These are phyloP conservation scores for Pelecanoides urinatrix DNA, from an alignment of 2,113 vertebrate genomes.

Conservation along the genomic window DNA sequence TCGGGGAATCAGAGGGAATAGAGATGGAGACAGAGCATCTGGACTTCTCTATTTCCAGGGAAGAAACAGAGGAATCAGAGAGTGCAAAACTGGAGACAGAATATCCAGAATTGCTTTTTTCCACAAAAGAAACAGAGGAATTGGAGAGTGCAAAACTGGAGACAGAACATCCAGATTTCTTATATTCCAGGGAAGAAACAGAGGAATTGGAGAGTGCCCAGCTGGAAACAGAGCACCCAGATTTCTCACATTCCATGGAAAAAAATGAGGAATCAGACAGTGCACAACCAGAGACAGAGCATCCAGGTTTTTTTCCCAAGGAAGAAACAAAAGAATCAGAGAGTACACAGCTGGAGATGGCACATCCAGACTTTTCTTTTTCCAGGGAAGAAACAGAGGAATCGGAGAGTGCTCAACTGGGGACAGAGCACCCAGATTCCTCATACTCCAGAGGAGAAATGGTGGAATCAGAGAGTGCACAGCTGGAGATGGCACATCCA, in stretches of 20 bases:
- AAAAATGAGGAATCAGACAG: background rate
- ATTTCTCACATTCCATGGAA: background rate
- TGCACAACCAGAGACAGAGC: background rate
- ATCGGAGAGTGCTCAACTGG: background rate
- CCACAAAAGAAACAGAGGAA: background rate
- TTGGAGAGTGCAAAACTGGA: background rate
- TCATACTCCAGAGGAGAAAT: background rate
- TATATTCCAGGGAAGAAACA: background rate
- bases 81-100: background rate
- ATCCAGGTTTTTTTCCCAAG: background rate
- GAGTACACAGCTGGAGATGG: background rate
- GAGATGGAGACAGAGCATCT: background rate
- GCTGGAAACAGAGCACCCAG: background rate
- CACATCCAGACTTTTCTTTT: background rate
- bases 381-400: background rate
- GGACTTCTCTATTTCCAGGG: background rate
- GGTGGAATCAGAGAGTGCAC: background rate
- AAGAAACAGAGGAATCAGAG: background rate
- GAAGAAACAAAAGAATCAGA: background rate
- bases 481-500: background rate
- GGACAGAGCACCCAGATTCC: background rate
- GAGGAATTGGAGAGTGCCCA: background rate
- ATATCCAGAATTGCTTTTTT: background rate
- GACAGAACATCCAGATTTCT: background rate
- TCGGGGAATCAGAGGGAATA: background rate